phyloP scores from a whole-genome alignment of 2,888 invertebrate species.

The Gortyna flavago region DNA sequence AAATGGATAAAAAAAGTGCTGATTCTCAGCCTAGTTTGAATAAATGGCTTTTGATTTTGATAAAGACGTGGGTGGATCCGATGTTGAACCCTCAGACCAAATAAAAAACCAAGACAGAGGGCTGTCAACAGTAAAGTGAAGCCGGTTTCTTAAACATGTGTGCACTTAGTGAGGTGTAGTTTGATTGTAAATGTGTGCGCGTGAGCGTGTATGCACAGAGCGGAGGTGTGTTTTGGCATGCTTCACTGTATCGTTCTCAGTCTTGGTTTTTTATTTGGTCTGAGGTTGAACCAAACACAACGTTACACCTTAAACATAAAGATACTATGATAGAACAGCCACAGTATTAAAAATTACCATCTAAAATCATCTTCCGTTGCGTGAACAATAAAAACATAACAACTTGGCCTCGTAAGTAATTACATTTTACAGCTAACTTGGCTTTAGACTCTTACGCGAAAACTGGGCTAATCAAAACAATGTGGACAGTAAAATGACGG shows the following conservation, averaged over 20 bases:
- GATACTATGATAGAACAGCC: background rate
- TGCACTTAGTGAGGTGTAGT: too few species aligned
- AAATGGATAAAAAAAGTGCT: background rate
- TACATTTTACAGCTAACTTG: constrained; percentile 63
- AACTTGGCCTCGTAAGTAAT: constrained; percentile 54
- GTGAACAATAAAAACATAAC: constrained; percentile 58
- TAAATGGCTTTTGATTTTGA: background rate
- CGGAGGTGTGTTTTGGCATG: too few species aligned
- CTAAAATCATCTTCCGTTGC: constrained; percentile 47
- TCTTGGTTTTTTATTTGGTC: too few species aligned
- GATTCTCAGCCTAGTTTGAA: background rate
- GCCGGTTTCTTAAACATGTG: too few species aligned
- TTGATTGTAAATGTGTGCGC: too few species aligned
- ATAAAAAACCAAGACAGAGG: too few species aligned
- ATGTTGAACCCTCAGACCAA: too few species aligned
- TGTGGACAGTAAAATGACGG: constrained; percentile 65
- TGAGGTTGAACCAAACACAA: background rate
- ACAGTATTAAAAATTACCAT: constrained; percentile 26
- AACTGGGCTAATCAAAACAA: constrained; percentile 70
- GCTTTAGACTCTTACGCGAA: constrained; percentile 46
- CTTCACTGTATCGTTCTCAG: too few species aligned
- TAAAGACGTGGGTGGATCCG: background rate
- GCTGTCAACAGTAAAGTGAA: too few species aligned
- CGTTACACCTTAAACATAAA: background rate
- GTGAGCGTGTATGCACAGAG: too few species aligned